A percentile compares a stretch with the other conserved stretches of the same genome.
Evolutionary conservation across 2,888 invertebrate species (phyloP).

Genomic region (Charanyca ferruginea): DNA sequence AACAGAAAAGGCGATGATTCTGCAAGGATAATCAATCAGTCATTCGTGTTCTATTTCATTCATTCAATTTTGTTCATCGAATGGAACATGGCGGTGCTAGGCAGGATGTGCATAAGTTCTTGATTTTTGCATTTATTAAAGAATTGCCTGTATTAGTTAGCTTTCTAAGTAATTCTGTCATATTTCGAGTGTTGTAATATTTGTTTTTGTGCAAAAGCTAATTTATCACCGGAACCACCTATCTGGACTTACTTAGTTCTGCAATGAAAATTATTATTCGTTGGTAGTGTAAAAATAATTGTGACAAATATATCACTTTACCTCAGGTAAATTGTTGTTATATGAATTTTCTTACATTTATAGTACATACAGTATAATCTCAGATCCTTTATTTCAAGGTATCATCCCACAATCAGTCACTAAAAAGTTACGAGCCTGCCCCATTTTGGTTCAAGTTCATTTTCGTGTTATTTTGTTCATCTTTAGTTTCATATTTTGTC

Average conservation of each 20-base stretch:
- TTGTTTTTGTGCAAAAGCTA: slow-evolving; percentile 68
- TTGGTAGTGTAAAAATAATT: slow-evolving; percentile 91
- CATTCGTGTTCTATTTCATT: slow-evolving; percentile 57
- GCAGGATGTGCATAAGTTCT: slow-evolving; percentile 89
- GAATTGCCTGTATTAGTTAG: slow-evolving; percentile 76
- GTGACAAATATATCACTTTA: slow-evolving; percentile 87
- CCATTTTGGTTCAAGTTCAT: slow-evolving; percentile 85
- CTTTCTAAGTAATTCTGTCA: slow-evolving; percentile 68
- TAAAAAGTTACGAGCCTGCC: slow-evolving; percentile 76
- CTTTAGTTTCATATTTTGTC: slow-evolving; percentile 52
- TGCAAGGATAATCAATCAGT: slow-evolving; percentile 53
- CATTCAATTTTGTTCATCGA: slow-evolving; percentile 75
- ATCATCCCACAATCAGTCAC: slow-evolving; percentile 63
- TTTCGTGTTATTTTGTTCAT: slow-evolving; percentile 78
- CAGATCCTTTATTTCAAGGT: slow-evolving; percentile 38
- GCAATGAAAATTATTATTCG: slow-evolving; percentile 90
- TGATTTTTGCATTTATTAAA: slow-evolving; percentile 83
- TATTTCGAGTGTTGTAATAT: slow-evolving; percentile 68
- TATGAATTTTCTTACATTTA: slow-evolving; percentile 59
- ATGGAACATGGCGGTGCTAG: slow-evolving; percentile 90
- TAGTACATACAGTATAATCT: slow-evolving; percentile 44
- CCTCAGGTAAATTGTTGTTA: slow-evolving; percentile 86
- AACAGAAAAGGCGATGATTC: slow-evolving; percentile 47
- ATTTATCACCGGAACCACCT: slow-evolving; percentile 64
- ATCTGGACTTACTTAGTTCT: slow-evolving; percentile 77